Conservation (phyloP, 2,888 invertebrate species). For the Polydrusus tereticollis region DNA sequence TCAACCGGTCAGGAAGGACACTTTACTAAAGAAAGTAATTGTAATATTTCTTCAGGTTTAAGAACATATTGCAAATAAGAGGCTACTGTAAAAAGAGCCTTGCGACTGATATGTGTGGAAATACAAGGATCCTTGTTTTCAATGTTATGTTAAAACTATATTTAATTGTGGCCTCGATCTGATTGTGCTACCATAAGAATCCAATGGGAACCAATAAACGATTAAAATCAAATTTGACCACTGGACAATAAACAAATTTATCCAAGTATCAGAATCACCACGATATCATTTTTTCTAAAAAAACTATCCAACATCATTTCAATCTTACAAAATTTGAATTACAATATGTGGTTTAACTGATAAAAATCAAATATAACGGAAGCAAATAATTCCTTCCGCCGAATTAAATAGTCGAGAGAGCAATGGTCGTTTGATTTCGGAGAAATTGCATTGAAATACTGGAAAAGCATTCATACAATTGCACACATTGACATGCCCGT, state of each 20-base stretch:
- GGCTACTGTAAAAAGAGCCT: too few relatives aligned
- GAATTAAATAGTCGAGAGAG: constrained; percentile 50
- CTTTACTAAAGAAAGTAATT: too few relatives aligned
- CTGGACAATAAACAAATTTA: constrained; percentile 29
- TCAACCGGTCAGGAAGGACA: too few relatives aligned
- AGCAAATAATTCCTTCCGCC: constrained; percentile 50
- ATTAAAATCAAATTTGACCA: constrained; percentile 38
- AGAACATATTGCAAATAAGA: too few relatives aligned
- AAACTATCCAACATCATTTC: background rate
- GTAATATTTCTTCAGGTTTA: too few relatives aligned
- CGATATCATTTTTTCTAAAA: too few relatives aligned
- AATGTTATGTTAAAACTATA: too few relatives aligned
- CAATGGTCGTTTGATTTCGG: constrained; percentile 20
- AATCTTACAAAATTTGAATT: background rate
- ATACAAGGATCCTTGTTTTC: too few relatives aligned
- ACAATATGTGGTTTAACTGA: constrained; percentile 37
- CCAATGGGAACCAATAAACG: background rate
- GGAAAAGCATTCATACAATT: constrained; percentile 35
- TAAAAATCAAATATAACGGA: constrained; percentile 51
- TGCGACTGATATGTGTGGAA: too few relatives aligned
- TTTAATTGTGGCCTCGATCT: too few relatives aligned
- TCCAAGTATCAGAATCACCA: background rate
- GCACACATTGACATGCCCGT: constrained; percentile 56
- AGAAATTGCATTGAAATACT: constrained; percentile 9
- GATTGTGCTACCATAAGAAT: background rate